Percentiles rank a stretch among this genome's conserved stretches.
Conservation (phyloP, 2,797 vertebrate species). For the Pteropus rufus region DNA sequence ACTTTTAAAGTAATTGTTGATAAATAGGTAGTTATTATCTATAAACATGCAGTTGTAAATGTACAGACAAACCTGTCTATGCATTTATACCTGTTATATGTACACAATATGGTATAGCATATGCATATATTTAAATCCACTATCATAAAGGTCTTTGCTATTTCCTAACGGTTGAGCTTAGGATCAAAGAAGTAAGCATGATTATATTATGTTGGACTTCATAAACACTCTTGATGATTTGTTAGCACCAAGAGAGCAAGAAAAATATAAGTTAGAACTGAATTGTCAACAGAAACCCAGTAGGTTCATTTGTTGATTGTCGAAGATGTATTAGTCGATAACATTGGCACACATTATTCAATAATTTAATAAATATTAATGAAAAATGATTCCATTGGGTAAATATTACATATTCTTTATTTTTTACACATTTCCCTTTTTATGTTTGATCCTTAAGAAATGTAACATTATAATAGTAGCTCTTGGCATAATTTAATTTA, state of each 20-base stretch:
- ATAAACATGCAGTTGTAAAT: background rate
- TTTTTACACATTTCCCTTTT: background rate
- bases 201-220: background rate
- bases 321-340: background rate
- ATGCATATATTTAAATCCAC: background rate
- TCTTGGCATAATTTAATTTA: background rate
- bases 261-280: background rate
- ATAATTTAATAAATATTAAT: background rate
- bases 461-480: background rate
- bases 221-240: background rate
- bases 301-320: background rate
- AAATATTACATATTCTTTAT: background rate
- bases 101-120: background rate
- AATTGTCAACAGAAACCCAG: background rate
- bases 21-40: too few species aligned
- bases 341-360: background rate
- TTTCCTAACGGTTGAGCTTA: background rate
- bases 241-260: background rate
- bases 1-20: too few species aligned
- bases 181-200: background rate
- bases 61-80: background rate
- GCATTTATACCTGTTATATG: background rate
- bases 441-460: background rate
- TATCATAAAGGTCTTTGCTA: background rate
- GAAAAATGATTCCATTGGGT: background rate